Conservation (phyloP, 2,113 vertebrate species). For the Xiphorhynchus elegans region DNA sequence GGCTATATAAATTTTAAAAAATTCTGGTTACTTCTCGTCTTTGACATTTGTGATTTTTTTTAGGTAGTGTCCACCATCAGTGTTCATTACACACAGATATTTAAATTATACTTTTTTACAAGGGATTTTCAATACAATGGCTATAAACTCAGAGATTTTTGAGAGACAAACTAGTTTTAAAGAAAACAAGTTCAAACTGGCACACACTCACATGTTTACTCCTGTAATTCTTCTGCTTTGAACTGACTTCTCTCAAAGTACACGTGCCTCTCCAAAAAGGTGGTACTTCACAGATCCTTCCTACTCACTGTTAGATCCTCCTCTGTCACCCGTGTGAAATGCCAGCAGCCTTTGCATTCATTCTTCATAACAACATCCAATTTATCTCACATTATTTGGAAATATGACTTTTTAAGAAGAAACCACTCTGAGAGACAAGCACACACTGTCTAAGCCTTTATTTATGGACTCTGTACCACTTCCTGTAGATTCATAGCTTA, state of each 20-base stretch:
- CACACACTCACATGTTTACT: fast-evolving
- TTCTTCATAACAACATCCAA: not conserved
- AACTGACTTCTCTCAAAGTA: not conserved
- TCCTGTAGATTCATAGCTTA: not conserved
- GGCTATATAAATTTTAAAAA: not conserved
- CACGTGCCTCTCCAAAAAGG: not conserved
- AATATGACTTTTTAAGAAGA: not conserved
- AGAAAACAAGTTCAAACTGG: not conserved
- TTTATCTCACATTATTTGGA: not conserved
- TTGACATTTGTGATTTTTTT: not conserved
- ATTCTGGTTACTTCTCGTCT: not conserved
- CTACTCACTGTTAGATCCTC: not conserved
- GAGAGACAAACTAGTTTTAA: not conserved
- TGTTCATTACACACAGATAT: not conserved
- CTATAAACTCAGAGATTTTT: not conserved
- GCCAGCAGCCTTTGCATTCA: not conserved
- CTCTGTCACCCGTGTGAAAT: not conserved
- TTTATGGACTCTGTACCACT: not conserved
- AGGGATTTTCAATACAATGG: not conserved
- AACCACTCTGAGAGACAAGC: not conserved
- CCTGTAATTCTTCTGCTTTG: not conserved
- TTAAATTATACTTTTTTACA: not conserved
- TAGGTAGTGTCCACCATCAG: not conserved
- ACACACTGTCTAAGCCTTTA: not conserved
- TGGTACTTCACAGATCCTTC: not conserved